These are phyloP conservation scores for Neomonachus schauinslandi DNA, from an alignment of 2,113 vertebrate genomes.

Conservation along the genomic window DNA sequence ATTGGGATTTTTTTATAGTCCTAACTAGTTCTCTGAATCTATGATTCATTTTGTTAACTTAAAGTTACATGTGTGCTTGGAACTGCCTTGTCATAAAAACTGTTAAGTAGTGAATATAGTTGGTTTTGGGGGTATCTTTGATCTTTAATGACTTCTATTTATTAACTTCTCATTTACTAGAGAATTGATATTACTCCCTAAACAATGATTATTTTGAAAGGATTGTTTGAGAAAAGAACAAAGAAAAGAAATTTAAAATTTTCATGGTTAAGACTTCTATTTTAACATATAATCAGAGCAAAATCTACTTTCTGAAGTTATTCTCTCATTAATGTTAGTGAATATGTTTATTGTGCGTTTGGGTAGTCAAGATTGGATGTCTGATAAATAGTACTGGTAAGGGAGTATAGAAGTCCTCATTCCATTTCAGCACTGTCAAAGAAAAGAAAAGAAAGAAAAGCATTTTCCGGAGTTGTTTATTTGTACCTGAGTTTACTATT, in stretches of 20 bases:
- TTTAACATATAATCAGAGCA: constrained; percentile 3
- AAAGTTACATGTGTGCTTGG: constrained; percentile 30
- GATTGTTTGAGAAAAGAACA: not conserved
- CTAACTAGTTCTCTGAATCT: not conserved
- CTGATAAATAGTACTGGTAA: not conserved
- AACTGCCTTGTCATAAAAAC: not conserved
- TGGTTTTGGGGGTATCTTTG: not conserved
- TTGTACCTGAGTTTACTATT: constrained; percentile 3
- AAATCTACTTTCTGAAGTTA: not conserved
- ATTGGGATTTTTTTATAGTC: not conserved
- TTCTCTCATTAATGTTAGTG: not conserved
- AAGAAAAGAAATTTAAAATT: not conserved
- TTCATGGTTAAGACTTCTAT: not conserved
- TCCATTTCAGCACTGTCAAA: not conserved
- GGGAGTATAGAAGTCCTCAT: not conserved
- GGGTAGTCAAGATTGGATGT: not conserved
- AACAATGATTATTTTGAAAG: constrained; percentile 15
- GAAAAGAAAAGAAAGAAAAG: not conserved
- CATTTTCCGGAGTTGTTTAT: not conserved
- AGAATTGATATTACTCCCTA: constrained; percentile 32
- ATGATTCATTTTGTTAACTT: constrained; percentile 23
- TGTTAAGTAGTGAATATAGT: constrained; percentile 25
- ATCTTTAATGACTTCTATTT: constrained; percentile 16
- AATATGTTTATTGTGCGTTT: not conserved
- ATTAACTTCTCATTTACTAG: constrained; percentile 42